Conservation (phyloP, 2,113 vertebrate species). For the Centropus unirufus region DNA sequence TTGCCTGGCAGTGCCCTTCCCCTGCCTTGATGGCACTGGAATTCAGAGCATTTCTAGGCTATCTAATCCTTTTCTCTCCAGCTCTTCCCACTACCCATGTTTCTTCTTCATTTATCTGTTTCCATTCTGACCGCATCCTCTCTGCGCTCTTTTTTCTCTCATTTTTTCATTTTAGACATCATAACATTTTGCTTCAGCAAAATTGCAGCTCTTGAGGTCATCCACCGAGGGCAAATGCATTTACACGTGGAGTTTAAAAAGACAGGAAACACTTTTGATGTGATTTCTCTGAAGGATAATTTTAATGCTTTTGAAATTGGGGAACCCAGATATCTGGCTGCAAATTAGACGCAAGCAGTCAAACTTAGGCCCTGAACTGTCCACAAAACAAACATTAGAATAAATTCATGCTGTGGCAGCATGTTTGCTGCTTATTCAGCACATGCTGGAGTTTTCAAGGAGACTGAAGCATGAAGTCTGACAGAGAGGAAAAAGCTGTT, state of each 20-base stretch:
- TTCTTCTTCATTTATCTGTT: neutral
- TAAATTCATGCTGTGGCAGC: slow-evolving; percentile 4
- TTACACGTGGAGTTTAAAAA: neutral
- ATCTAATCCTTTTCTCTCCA: neutral
- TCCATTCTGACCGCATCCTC: neutral
- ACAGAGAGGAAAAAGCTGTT: neutral
- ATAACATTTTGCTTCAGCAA: slow-evolving; percentile 28
- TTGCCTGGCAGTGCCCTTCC: neutral
- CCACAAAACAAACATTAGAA: neutral
- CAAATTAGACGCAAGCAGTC: neutral
- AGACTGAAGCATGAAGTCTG: neutral
- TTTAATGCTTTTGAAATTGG: neutral
- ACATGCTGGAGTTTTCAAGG: slow-evolving; percentile 15
- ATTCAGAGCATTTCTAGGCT: neutral
- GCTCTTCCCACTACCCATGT: neutral
- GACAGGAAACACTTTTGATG: neutral
- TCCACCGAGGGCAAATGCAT: neutral
- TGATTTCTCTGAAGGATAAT: neutral
- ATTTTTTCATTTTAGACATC: slow-evolving; percentile 13
- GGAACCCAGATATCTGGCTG: neutral
- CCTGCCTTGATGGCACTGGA: neutral
- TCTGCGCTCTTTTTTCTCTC: neutral
- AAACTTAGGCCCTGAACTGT: neutral
- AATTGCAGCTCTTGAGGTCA: slow-evolving; percentile 9
- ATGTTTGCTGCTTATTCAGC: slow-evolving; percentile 33